Conservation (phyloP, 2,113 vertebrate genomes). For the Antechinus flavipes region DNA sequence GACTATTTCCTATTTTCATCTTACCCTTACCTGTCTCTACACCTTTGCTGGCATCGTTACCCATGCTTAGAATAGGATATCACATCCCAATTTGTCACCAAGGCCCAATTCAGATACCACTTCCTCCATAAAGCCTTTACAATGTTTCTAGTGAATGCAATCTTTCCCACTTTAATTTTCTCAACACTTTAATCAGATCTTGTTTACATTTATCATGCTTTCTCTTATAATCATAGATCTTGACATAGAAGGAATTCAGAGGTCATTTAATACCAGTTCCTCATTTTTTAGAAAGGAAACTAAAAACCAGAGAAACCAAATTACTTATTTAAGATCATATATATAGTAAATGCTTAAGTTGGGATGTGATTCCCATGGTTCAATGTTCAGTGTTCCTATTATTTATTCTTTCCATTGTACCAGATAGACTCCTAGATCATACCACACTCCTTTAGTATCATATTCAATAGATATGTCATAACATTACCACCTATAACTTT, state of each 20-base stretch:
- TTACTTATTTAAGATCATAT: neutral
- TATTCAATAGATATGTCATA: neutral
- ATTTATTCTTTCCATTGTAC: neutral
- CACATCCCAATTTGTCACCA: neutral
- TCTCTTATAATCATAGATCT: neutral
- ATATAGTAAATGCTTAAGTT: neutral
- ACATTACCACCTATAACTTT: neutral
- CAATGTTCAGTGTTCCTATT: neutral
- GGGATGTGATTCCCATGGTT: neutral
- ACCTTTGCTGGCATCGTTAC: neutral
- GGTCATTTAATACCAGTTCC: neutral
- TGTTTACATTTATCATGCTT: neutral
- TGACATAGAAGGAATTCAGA: neutral
- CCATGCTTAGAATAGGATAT: neutral
- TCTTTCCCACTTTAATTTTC: neutral
- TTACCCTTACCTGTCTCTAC: neutral
- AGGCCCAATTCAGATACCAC: neutral
- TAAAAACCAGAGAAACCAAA: neutral
- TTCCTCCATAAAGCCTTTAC: neutral
- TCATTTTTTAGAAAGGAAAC: neutral
- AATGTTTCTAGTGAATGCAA: neutral
- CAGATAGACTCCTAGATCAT: neutral
- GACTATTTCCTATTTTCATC: neutral
- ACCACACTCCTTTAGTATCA: neutral
- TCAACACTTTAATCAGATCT: neutral